Evolutionary conservation across 2,113 vertebrate genomes (phyloP).

Genomic region (Planiliza haematocheilus): DNA sequence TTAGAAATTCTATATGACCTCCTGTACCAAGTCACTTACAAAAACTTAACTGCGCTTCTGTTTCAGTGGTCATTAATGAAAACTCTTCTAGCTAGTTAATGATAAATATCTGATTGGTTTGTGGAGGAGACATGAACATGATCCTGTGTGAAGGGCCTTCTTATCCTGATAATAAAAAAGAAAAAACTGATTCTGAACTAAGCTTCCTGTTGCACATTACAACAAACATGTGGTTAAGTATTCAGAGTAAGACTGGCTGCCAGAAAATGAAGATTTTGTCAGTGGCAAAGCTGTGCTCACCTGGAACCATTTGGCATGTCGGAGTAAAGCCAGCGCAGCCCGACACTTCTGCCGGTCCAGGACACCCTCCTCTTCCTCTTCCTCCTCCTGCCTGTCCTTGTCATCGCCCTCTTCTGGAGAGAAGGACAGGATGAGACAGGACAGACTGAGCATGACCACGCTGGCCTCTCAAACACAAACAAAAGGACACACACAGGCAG

Average conservation of each 20-base stretch:
- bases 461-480: conserved; percentile 6
- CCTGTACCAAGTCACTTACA: no score
- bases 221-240: conserved; percentile 2
- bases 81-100: no score
- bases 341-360: conserved; percentile 93
- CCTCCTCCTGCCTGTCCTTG: conserved; percentile 4
- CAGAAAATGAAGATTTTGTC: conserved; percentile 6
- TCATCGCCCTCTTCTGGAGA: conserved; percentile 65
- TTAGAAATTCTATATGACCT: no score
- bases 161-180: background rate
- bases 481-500: conserved; percentile 60
- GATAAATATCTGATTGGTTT: no score
- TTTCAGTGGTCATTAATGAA: no score
- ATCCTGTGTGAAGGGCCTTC: no score
- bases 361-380: conserved; percentile 87
- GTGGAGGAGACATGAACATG: no score
- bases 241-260: background rate
- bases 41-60: no score
- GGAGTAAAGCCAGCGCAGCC: conserved; percentile 92
- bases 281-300: conserved; percentile 79
- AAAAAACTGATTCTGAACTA: no score
- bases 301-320: conserved; percentile 98
- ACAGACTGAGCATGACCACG: conserved; percentile 48
- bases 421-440: conserved; percentile 52
- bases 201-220: background rate